Evolutionary conservation across 2,888 invertebrate genomes (phyloP).

Genomic region (Sisyra terminalis): DNA sequence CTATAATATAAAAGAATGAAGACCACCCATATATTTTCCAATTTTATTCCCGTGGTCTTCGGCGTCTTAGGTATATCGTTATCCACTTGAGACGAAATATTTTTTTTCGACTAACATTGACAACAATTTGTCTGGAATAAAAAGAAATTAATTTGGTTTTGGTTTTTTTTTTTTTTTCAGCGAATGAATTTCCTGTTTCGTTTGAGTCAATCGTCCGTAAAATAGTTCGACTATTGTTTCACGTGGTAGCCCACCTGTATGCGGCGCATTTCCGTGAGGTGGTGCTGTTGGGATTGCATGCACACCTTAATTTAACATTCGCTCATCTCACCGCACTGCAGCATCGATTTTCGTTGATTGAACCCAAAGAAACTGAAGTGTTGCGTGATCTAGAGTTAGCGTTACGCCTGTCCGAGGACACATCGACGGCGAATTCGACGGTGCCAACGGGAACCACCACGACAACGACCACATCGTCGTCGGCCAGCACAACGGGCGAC

Average conservation of each 20-base stretch:
- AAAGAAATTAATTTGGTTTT: too few species aligned
- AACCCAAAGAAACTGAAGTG: slow-evolving; percentile 91
- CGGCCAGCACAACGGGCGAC: neutral
- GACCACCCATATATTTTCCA: too few species aligned
- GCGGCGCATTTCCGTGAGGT: slow-evolving; percentile 95
- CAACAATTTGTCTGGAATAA: too few species aligned
- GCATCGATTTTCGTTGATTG: slow-evolving; percentile 80
- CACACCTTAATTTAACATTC: slow-evolving; percentile 94
- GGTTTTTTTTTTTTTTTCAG: slow-evolving; percentile 30
- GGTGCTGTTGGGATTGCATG: slow-evolving; percentile 82
- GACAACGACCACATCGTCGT: neutral
- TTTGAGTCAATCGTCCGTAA: slow-evolving; percentile 93
- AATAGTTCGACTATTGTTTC: slow-evolving; percentile 90
- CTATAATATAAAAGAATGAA: too few species aligned
- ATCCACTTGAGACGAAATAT: slow-evolving; percentile 1
- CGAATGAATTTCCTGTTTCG: slow-evolving; percentile 84
- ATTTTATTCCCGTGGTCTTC: too few species aligned
- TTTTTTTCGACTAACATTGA: too few species aligned
- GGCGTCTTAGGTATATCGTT: neutral
- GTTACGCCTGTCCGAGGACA: slow-evolving; percentile 43
- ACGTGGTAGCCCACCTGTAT: slow-evolving; percentile 96
- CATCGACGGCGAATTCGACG: neutral
- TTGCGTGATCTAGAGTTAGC: slow-evolving; percentile 82
- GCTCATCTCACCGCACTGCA: slow-evolving; percentile 82
- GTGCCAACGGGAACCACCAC: neutral